These are phyloP conservation scores for Buteo buteo DNA, from an alignment of 2,113 vertebrate genomes.

Conservation along the genomic window DNA sequence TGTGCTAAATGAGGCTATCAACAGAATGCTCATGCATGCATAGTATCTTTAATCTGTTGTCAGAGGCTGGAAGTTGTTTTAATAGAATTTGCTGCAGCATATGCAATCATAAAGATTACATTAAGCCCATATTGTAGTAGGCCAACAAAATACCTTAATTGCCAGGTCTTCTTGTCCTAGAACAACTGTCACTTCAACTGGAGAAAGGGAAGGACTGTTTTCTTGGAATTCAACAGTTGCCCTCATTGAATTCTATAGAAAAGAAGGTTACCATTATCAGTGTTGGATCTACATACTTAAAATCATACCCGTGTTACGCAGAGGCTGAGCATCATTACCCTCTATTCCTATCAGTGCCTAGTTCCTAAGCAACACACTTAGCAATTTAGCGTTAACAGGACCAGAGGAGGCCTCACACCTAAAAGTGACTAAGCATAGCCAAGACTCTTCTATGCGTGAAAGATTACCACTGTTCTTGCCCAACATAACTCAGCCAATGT, in stretches of 20 bases:
- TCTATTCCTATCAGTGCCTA: not conserved
- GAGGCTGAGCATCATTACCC: not conserved
- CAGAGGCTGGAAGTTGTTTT: not conserved
- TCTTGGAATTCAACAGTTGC: constrained; percentile 95
- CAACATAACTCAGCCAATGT: not conserved
- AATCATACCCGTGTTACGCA: not conserved
- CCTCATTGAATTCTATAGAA: constrained; percentile 92
- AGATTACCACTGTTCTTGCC: not conserved
- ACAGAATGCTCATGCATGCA: not conserved
- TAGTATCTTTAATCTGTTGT: not conserved
- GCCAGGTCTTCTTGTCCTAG: constrained; percentile 93
- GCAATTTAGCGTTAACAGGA: not conserved
- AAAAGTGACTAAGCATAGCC: not conserved
- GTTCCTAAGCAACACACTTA: not conserved
- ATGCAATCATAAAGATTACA: not conserved
- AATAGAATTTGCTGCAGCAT: not conserved
- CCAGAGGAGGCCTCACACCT: not conserved
- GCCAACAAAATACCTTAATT: constrained; percentile 83
- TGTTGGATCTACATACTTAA: not conserved
- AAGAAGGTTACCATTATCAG: not conserved
- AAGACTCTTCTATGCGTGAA: not conserved
- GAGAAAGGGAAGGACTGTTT: constrained; percentile 77
- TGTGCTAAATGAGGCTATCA: not conserved
- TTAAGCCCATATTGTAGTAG: not conserved
- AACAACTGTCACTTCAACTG: constrained; percentile 87